Base-by-base conservation (phyloP, 2,113 vertebrate species). In the Ageneiosus marmoratus region DNA sequence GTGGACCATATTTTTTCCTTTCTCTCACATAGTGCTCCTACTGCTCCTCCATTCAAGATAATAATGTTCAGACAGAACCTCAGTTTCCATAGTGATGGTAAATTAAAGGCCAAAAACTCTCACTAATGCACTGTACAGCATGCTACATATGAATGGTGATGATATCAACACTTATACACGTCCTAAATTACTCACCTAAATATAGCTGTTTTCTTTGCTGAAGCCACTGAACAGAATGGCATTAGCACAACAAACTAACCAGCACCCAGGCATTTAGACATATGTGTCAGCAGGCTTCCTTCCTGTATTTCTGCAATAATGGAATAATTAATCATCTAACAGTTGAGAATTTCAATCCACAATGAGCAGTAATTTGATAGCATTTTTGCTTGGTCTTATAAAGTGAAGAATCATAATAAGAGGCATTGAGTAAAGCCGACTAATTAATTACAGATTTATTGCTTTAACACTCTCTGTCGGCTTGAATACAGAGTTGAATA, bases 211-310 rank as follows among this genome's bases (percentile, higher is more conserved):
- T 44, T 74, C 65, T 78, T 65, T 58, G 2, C 5, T 63, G 5
- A 32, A 67, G 48, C 60, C 62, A 32, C 15, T 34, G 69, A 67
- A 65, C 77, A 79, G 79, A 84, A 24, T 37, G 22, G 51, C 87
- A 82, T 89, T 88, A 80, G 74, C 85, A 85, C 80, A 69, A 72
- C 85, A 79, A 88, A 83, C 74, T 77, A 73, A 48, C 29, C 22
- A 80, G 65, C 83, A 79, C 16, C 83, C 83, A 87, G 56, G 84
- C 41, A 77, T 83, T 24, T n/a, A 22, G 79, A 77, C 82, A 63
- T 34, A 20, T 80, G 81, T 22, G 22, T 44, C 80, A 85, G n/a
- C 56, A 62, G 44, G 20, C 77, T 46, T 22, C 76, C 84, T 46
- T 60, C 50, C 56, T 62, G 77, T 32, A 10, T 41, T 20, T 37